Base-by-base conservation (phyloP, 1,140 invertebrate genomes). In the Araneus ventricosus region DNA sequence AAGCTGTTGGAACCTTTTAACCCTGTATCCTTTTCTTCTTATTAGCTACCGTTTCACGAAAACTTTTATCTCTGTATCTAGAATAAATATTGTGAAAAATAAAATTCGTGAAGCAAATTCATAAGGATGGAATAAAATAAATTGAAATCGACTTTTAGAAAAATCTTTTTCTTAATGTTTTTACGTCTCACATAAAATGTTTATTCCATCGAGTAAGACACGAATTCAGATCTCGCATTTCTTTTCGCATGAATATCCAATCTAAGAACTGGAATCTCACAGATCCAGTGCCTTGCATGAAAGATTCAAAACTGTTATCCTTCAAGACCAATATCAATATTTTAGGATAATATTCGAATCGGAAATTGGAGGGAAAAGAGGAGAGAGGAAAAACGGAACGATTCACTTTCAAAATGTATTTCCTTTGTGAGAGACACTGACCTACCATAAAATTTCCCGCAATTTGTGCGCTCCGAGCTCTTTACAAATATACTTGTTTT, bases 271-370 rank as follows among this genome's bases (percentile, higher is more conserved):
- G 63, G 24, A 27, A n/a, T 27, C 8, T 67, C 24, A n/a, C n/a
- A 67, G n/a, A 10, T 27, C 45, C 24, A 27, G 27, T 67, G 27
- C 27, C 14, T 27, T 27, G 6, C 63, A 27, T 10, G 24, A 27
- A 67, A 37, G 34, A 75, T 75, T 17, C 67, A 75, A 75, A 75
- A 75, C 30, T 75, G 67, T 75, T 75, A 34, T 75, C 70, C 6
- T 37, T 75, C 70, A 10, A 75, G 70, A 75, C 70, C 70, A 37
- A 75, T 75, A 75, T 75, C 70, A 75, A 75, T 75, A 75, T 75
- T 75, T 30, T 75, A 37, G 34, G 70, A 75, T 20, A 75, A 37
- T 75, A 75, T 75, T 75, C 34, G 5, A 75, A 34, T 37, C 70
- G 34, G 30, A 75, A 75, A 75, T 37, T 75, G 34, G 30, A 34